Evolutionary conservation across 2,113 vertebrate genomes (phyloP).

Genomic region (Nerophis lumbriciformis): DNA sequence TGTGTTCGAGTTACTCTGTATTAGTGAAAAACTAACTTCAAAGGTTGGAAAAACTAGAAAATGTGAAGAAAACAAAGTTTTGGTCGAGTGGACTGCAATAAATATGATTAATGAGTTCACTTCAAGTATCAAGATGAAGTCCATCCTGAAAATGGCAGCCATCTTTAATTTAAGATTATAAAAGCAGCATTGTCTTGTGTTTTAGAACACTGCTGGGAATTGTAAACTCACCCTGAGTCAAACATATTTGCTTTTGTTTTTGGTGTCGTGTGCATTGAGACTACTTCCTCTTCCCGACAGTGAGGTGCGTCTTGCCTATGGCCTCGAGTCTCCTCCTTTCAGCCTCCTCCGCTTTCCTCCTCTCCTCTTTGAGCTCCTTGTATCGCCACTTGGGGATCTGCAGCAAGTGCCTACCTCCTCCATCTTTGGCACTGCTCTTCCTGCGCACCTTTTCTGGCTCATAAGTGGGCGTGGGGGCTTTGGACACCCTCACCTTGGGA

Average conservation of each 20-base stretch:
- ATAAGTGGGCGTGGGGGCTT: constrained; percentile 79
- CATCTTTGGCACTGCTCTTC: constrained; percentile 75
- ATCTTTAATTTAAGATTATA: constrained; percentile 10
- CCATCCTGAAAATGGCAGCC: constrained; percentile 13
- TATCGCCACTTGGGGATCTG: constrained; percentile 95
- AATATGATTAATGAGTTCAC: constrained; percentile 71
- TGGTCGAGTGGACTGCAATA: constrained; percentile 48
- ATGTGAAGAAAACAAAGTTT: constrained; percentile 35
- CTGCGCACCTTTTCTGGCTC: constrained; percentile 73
- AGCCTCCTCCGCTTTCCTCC: constrained; percentile 82
- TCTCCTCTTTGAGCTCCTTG: constrained; percentile 90
- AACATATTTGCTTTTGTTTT: background rate
- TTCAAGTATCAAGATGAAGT: constrained; percentile 63
- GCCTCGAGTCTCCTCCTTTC: constrained; percentile 76
- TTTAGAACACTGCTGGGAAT: constrained; percentile 24
- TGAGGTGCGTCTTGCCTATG: constrained; percentile 61
- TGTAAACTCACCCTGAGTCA: constrained; percentile 24
- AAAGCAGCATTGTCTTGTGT: constrained; percentile 13
- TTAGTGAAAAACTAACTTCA: no score
- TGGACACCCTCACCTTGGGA: constrained; percentile 85
- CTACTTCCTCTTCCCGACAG: constrained; percentile 63
- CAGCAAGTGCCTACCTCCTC: constrained; percentile 67
- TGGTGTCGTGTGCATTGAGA: constrained; percentile 13
- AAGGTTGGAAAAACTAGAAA: background rate
- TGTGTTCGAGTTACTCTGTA: background rate